Percentiles rank a stretch among this genome's conserved stretches.
These are phyloP conservation scores for Priocnemis perturbator DNA, from an alignment of 2,888 invertebrate genomes.

Conservation along the genomic window DNA sequence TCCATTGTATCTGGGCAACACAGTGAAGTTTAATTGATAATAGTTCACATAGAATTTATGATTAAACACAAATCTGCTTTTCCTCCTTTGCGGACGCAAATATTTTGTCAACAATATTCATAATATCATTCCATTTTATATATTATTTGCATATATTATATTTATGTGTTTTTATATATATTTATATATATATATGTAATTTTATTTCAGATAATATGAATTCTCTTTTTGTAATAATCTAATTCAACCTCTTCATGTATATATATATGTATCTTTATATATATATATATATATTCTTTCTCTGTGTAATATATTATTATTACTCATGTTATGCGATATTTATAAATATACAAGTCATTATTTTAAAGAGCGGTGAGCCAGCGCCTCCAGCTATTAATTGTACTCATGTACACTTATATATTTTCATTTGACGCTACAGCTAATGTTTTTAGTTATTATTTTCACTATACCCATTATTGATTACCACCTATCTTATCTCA, in stretches of 20 bases:
- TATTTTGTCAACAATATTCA: conserved; percentile 70
- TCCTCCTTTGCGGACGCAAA: conserved; percentile 66
- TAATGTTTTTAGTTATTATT: conserved; percentile 50
- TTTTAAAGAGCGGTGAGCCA: conserved; percentile 68
- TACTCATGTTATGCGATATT: conserved; percentile 69
- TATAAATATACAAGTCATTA: conserved; percentile 74
- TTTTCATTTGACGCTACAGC: conserved; percentile 54
- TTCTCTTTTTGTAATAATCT: conserved; percentile 65
- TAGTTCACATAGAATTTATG: conserved; percentile 62
- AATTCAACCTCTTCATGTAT: conserved; percentile 56
- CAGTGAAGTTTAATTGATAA: conserved; percentile 54
- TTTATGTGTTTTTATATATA: conserved; percentile 53
- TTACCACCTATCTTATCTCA: conserved; percentile 53
- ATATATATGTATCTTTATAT: conserved; percentile 33
- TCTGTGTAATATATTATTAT: conserved; percentile 59
- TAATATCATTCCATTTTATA: conserved; percentile 70
- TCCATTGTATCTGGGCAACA: conserved; percentile 55
- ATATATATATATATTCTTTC: conserved; percentile 47
- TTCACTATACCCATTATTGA: conserved; percentile 58
- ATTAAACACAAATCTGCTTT: conserved; percentile 61
- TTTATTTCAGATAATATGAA: conserved; percentile 61
- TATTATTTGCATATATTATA: conserved; percentile 44
- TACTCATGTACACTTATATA: conserved; percentile 58
- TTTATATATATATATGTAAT: conserved; percentile 49
- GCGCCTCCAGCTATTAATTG: conserved; percentile 62